Evolutionary conservation across 2,888 invertebrate genomes (phyloP), one percentile per base, ranked within the genome.

Genomic region (Ethmia dodecea): DNA sequence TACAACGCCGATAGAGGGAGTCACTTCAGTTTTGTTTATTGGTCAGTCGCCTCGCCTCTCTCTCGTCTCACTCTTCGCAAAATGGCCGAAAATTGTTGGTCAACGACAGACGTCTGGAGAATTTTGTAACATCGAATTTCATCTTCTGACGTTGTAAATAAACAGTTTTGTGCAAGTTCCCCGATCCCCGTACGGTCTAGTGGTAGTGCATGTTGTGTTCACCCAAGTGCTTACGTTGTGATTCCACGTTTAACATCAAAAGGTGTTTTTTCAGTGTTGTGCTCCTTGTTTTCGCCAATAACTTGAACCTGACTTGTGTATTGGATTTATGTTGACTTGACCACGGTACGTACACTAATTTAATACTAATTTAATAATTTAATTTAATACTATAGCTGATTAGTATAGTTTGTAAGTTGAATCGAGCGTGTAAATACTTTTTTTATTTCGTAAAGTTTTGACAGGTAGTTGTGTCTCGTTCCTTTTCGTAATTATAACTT

Each of bases 261-360:
- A 67, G 54, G 73, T 77, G 80, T 68, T 64, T 62, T 64, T 61
- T 33, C 54, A 58, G 74, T 81, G 80, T 81, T 77, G 74, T 75
- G 75, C 77, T 73, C 51, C 71, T 73, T 81, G 81, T 84, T 81
- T 80, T 78, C 64, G 54, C 56, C 60, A 64, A 70, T 70, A 73
- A 63, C 64, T 62, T 66, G 56, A 53, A 50, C 54, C 64, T 66
- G 69, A 59, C 60, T 58, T 65, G 59, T 68, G 61, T 75, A 73
- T 83, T 79, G 84, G 84, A 83, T 84, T 79, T 81, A 84, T 84
- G 84, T 75, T 71, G 71, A 70, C 70, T 76, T 76, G 69, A 69
- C 54, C 55, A 69, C 77, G 78, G 84, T 84, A 60, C 79, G 84
- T 73, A 42, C 43, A 29, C 35, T 35, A 42, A 40, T 33, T n/a